Evolutionary conservation across 2,888 invertebrate species (phyloP).

Genomic region (Sericinus montela): DNA sequence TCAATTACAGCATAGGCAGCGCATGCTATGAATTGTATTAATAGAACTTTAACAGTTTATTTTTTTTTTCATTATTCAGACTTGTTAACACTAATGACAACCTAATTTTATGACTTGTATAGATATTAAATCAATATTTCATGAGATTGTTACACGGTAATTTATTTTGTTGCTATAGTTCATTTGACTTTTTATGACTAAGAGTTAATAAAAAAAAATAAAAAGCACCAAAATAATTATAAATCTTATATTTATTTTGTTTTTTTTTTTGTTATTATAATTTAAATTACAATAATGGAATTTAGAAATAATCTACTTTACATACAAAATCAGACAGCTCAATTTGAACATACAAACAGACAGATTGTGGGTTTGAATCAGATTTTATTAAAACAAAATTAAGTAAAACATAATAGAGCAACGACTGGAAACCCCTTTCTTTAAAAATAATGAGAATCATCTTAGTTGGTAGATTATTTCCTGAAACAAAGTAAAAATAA

Average conservation of each 20-base stretch:
- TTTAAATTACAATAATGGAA: constrained; percentile 67
- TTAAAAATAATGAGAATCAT: constrained; percentile 33
- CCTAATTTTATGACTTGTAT: no score
- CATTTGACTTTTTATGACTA: constrained; percentile 32
- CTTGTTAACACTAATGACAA: no score
- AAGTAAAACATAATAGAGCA: constrained; percentile 20
- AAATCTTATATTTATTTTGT: constrained; percentile 67
- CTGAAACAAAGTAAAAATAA: constrained; percentile 44
- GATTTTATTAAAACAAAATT: constrained; percentile 33
- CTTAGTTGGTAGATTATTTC: constrained; percentile 45
- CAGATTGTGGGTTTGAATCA: constrained; percentile 50
- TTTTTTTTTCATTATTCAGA: no score
- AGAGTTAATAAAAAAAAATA: constrained; percentile 48
- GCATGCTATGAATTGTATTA: no score
- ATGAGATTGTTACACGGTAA: constrained; percentile 34
- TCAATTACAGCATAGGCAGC: no score
- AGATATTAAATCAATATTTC: no score
- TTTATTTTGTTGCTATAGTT: constrained; percentile 34
- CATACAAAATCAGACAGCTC: constrained; percentile 57
- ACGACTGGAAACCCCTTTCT: constrained; percentile 43
- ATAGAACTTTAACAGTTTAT: no score
- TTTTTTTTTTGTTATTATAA: constrained; percentile 46
- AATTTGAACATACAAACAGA: constrained; percentile 58
- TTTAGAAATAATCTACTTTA: constrained; percentile 49
- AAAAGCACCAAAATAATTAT: constrained; percentile 52